These are phyloP conservation scores for Chiloscyllium plagiosum DNA, from an alignment of 2,113 vertebrate species.

Conservation along the genomic window DNA sequence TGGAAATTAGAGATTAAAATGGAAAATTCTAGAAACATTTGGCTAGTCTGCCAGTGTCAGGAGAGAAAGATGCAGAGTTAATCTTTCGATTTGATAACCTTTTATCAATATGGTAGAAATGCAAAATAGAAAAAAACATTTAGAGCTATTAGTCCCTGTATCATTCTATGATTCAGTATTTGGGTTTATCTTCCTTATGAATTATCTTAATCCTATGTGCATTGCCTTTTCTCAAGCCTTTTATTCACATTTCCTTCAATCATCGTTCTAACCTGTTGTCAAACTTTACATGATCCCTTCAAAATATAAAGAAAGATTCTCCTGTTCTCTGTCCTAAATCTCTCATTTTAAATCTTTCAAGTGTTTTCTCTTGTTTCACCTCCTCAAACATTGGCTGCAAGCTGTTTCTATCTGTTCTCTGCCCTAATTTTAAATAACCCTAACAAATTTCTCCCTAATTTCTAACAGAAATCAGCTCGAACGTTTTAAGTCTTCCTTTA, in stretches of 20 bases:
- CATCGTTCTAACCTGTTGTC: background rate
- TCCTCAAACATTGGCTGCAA: background rate
- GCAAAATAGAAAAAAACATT: background rate
- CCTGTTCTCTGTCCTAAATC: background rate
- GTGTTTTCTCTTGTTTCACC: background rate
- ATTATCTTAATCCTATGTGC: background rate
- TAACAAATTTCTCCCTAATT: background rate
- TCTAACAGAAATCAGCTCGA: background rate
- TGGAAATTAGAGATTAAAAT: background rate
- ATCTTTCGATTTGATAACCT: background rate
- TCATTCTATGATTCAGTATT: background rate
- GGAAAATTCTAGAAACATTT: background rate
- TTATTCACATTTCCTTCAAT: background rate
- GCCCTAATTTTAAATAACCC: background rate
- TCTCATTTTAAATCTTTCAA: background rate
- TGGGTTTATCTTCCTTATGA: background rate
- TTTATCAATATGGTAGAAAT: background rate
- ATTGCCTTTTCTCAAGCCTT: background rate
- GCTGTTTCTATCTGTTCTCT: background rate
- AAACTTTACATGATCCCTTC: background rate
- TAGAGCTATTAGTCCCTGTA: background rate
- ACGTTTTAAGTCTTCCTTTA: background rate
- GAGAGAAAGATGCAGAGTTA: background rate
- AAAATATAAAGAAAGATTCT: background rate
- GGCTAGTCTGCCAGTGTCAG: background rate